Base-by-base conservation (phyloP, 2,797 vertebrate species). In the Microhierax caerulescens region DNA sequence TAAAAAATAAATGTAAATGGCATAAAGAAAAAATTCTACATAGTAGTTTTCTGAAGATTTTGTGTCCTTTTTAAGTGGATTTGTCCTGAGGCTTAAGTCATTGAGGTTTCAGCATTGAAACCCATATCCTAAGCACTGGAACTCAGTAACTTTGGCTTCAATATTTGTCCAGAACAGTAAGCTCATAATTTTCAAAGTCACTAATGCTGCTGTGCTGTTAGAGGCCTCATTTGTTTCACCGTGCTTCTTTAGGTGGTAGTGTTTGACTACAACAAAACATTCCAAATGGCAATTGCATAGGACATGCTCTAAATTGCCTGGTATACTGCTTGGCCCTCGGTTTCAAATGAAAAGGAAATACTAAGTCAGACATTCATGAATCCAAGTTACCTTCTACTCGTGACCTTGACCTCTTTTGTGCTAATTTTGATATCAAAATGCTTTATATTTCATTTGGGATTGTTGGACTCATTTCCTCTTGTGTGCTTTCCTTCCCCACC, bases 351-450 rank as follows among this genome's bases (percentile, higher is more conserved):
- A 59, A 81, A 95, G 79, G 79, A 93, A 96, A 34, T 84, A 82
- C 10, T 84, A 60, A 7, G 0, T 95, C 82, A 95, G 64, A 60
- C 25, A n/a, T 61, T 78, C 13, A 65, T 72, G 32, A 68, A 68
- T 85, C 75, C 73, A 9, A 9, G 5, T 75, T 95, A 88, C 84
- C 79, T 90, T 41, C 69, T 81, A 1, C 37, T 84, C 17, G 4
- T 54, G 69, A 81, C 91, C 87, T 88, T 86, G 87, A 72, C 76
- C 76, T 95, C 30, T 88, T 94, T 85, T 94, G 93, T 95, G 82
- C 88, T 94, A 88, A 91, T 93, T 96, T 88, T 96, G 87, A 80
- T 92, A 94, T 70, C n/a, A 39, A 77, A 93, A 74, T 90, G 47
- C 74, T 86, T 90, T 87, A 43, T 90, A 14, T 93, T 93, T 94